Conservation (phyloP, 2,888 invertebrate genomes). For the Acanthoscelides obtectus region DNA sequence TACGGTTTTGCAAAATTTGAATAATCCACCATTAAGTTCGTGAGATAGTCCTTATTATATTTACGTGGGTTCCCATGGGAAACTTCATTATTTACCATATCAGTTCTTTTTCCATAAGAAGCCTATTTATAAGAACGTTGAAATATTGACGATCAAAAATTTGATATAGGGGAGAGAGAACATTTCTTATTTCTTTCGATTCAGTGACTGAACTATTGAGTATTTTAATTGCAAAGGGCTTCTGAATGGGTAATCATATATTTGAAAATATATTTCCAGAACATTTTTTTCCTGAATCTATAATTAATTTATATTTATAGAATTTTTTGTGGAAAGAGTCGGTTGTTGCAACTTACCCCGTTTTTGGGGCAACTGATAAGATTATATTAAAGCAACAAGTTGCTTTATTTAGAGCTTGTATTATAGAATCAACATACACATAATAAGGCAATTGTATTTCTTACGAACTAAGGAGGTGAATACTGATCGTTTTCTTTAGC, state of each 20-base stretch:
- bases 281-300: background rate
- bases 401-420: background rate
- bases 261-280: background rate
- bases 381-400: background rate
- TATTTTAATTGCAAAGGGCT: background rate
- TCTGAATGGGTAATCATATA: background rate
- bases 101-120: no score
- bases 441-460: background rate
- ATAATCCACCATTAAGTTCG: no score
- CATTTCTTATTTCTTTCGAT: background rate
- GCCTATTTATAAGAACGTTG: no score
- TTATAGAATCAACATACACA: background rate
- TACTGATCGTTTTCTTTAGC: background rate
- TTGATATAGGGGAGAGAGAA: background rate
- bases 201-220: background rate
- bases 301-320: background rate
- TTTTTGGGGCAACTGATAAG: background rate
- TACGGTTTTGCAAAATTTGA: no score
- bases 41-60: no score
- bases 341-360: background rate
- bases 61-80: no score
- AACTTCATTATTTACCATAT: no score
- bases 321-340: background rate
- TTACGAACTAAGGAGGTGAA: background rate
- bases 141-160: no score